Percentiles rank a stretch among this genome's conserved stretches.
Conservation (phyloP, 2,113 vertebrate genomes). For the Thunnus thynnus region DNA sequence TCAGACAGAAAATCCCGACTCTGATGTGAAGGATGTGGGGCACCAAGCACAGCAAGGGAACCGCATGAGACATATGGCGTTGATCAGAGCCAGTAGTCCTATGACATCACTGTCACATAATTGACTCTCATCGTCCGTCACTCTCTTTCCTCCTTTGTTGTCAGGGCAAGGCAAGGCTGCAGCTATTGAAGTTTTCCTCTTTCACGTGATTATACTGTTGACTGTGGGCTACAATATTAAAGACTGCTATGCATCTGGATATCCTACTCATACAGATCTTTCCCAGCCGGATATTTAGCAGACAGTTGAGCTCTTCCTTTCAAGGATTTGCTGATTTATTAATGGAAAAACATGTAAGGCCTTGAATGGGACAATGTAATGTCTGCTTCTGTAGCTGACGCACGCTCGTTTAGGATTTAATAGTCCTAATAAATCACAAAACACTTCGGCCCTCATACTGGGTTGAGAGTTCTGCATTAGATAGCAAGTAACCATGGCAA, state of each 20-base stretch:
- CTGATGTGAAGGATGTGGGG: constrained; percentile 28
- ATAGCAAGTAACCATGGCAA: constrained; percentile 37
- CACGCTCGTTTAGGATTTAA: constrained; percentile 27
- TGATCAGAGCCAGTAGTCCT: constrained; percentile 71
- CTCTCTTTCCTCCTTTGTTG: constrained; percentile 50
- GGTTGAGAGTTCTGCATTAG: not conserved
- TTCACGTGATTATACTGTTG: constrained; percentile 24
- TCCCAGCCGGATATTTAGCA: constrained; percentile 38
- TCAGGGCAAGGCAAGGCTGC: constrained; percentile 41
- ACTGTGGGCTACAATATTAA: constrained; percentile 22
- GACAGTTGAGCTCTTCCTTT: constrained; percentile 45
- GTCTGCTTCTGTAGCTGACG: constrained; percentile 35
- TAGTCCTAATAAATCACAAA: constrained; percentile 47
- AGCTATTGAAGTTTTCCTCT: constrained; percentile 46
- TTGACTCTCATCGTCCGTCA: constrained; percentile 61
- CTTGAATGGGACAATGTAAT: constrained; percentile 20
- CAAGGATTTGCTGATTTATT: constrained; percentile 50
- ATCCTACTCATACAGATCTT: constrained; percentile 30
- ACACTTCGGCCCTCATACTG: constrained; percentile 6
- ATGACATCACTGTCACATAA: constrained; percentile 82
- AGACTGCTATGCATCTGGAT: constrained; percentile 38
- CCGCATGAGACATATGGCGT: constrained; percentile 65
- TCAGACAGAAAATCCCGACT: not conserved
- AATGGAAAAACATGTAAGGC: constrained; percentile 47
- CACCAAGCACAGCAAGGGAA: constrained; percentile 37